A percentile compares a stretch with the other conserved stretches of the same genome.
Evolutionary conservation across 2,888 invertebrate genomes (phyloP).

Genomic region (Tetramorium bicarinatum): DNA sequence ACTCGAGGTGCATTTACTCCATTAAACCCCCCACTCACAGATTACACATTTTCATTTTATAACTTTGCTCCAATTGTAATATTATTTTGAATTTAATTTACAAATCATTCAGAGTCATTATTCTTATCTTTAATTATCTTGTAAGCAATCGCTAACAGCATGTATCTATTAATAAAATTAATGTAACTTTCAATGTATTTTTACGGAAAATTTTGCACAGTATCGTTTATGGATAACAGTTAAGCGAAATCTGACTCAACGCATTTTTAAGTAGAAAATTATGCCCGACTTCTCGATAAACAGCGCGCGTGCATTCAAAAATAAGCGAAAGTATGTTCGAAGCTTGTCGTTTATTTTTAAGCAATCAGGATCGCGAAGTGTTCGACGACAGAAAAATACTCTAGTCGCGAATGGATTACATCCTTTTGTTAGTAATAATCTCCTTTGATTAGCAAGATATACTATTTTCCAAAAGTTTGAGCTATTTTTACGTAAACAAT

Average conservation of each 20-base stretch:
- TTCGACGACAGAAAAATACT: constrained; percentile 9
- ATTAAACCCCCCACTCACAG: not conserved
- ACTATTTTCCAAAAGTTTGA: not conserved
- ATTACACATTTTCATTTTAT: not conserved
- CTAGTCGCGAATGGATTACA: not conserved
- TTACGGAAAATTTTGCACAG: not conserved
- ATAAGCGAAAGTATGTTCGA: constrained; percentile 11
- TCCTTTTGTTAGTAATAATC: not conserved
- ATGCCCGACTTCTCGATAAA: not conserved
- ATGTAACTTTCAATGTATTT: not conserved
- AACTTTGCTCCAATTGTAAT: not conserved
- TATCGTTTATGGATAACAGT: not conserved
- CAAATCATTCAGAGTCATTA: not conserved
- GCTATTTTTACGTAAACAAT: not conserved
- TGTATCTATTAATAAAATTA: not conserved
- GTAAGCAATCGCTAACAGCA: not conserved
- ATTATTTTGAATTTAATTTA: not conserved
- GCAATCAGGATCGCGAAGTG: not conserved
- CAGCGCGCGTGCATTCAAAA: constrained; percentile 4
- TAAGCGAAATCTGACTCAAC: constrained; percentile 3
- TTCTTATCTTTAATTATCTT: not conserved
- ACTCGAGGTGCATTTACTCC: not conserved
- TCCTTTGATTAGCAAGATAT: not conserved
- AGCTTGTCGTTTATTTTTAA: constrained; percentile 34
- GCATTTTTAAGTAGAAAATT: not conserved